Evolutionary conservation across 2,113 vertebrate genomes (phyloP).

Genomic region (Datnioides undecimradiatus): DNA sequence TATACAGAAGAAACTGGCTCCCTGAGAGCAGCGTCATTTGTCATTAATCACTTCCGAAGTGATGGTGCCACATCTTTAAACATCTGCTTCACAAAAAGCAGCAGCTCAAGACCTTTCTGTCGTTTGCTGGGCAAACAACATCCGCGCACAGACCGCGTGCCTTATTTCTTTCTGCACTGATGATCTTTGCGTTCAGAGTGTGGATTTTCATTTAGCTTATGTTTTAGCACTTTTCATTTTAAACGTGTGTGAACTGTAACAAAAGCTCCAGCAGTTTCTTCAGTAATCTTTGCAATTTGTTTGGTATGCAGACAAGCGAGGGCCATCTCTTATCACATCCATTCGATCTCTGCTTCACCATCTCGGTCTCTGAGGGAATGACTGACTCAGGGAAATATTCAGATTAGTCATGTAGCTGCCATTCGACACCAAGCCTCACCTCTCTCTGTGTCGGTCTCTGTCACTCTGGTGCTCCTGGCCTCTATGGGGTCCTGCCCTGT

Average conservation of each 20-base stretch:
- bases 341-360: constrained; percentile 37
- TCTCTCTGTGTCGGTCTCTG: background rate
- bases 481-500: constrained; percentile 16
- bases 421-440: constrained; percentile 36
- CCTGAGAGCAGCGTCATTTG: constrained; percentile 44
- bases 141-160: background rate
- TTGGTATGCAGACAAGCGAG: constrained; percentile 34
- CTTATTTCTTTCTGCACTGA: background rate
- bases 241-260: background rate
- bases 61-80: constrained; percentile 35
- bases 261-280: background rate
- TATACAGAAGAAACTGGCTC: constrained; percentile 55
- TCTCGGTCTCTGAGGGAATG: constrained; percentile 46
- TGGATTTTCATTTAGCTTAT: too few relatives aligned
- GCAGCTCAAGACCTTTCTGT: background rate
- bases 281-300: constrained; percentile 3
- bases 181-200: too few relatives aligned
- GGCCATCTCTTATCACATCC: constrained; percentile 33
- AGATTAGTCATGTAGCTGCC: constrained; percentile 59
- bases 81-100: too few relatives aligned
- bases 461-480: background rate
- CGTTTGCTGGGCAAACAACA: background rate
- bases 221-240: background rate
- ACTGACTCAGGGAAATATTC: constrained; percentile 55
- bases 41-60: constrained; percentile 48